Evolutionary conservation across 1,140 invertebrate genomes (phyloP).

Genomic region (Drosophila mojavensis): DNA sequence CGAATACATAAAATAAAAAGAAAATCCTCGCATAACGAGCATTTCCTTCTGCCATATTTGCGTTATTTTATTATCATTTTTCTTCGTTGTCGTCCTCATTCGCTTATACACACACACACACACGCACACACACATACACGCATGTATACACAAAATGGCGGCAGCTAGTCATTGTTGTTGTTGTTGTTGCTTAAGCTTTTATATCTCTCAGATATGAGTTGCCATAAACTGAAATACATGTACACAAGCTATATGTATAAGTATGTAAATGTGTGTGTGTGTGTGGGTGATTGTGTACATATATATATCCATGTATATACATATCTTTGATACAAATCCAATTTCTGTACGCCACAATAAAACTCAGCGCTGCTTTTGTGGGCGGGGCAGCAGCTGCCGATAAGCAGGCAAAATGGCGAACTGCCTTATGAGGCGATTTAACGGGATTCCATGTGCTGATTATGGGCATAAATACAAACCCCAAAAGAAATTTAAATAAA

Average conservation of each 20-base stretch:
- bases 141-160: slow-evolving; percentile 58
- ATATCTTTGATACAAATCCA: slow-evolving; percentile 73
- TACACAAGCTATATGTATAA: slow-evolving; percentile 18
- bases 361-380: slow-evolving; percentile 50
- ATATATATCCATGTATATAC: slow-evolving; percentile 19
- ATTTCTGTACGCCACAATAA: slow-evolving; percentile 76
- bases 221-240: slow-evolving; percentile 69
- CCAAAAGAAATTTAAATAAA: slow-evolving; percentile 69
- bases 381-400: slow-evolving; percentile 50
- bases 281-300: slow-evolving; percentile 16
- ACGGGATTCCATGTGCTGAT: slow-evolving; percentile 77
- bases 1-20: slow-evolving; percentile 80
- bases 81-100: slow-evolving; percentile 44
- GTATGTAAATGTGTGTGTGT: slow-evolving; percentile 17
- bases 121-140: slow-evolving; percentile 7
- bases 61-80: slow-evolving; percentile 83
- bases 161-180: background rate
- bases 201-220: slow-evolving; percentile 80
- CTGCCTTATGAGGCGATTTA: slow-evolving; percentile 78
- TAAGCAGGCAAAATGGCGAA: slow-evolving; percentile 74
- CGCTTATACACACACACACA: slow-evolving; percentile 28
- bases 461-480: slow-evolving; percentile 71
- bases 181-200: slow-evolving; percentile 36
- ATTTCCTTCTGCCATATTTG: slow-evolving; percentile 81
- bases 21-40: slow-evolving; percentile 76